Evolutionary conservation across 2,113 vertebrate species (phyloP).

Genomic region (Oncorhynchus kisutch): DNA sequence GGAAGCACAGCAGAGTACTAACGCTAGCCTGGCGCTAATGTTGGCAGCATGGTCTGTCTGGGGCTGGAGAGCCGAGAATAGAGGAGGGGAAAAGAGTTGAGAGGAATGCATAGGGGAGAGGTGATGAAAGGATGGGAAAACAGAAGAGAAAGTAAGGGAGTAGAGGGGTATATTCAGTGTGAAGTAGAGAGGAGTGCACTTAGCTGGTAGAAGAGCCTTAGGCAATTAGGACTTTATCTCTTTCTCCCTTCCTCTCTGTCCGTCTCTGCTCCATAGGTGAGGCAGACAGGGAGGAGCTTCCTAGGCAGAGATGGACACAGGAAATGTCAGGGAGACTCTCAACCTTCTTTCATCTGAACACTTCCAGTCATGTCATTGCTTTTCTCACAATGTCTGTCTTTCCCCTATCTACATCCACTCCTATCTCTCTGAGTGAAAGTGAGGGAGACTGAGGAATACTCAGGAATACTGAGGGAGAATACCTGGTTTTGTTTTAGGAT

Average conservation of each 20-base stretch:
- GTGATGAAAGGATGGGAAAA: background rate
- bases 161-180: slow-evolving; percentile 12
- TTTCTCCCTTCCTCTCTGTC: slow-evolving; percentile 30
- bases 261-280: background rate
- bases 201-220: slow-evolving; percentile 47
- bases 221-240: slow-evolving; percentile 34
- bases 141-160: background rate
- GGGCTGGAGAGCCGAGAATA: slow-evolving; percentile 9
- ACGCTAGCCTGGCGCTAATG: slow-evolving; percentile 57
- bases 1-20: slow-evolving; percentile 37
- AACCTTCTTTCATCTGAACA: slow-evolving; percentile 41
- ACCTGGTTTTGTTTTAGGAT: slow-evolving; percentile 33
- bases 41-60: slow-evolving; percentile 46
- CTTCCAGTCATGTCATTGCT: slow-evolving; percentile 31
- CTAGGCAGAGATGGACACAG: slow-evolving; percentile 44
- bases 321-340: slow-evolving; percentile 33
- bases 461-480: background rate
- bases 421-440: background rate
- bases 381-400: slow-evolving; percentile 25
- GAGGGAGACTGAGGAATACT: background rate
- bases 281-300: slow-evolving; percentile 15
- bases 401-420: slow-evolving; percentile 23
- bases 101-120: background rate
- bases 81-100: too few relatives aligned
- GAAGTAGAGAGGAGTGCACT: slow-evolving; percentile 44